Percentiles rank a stretch among this genome's conserved stretches.
phyloP scores from a whole-genome alignment of 2,113 vertebrate species.

The Lasiurus borealis region DNA sequence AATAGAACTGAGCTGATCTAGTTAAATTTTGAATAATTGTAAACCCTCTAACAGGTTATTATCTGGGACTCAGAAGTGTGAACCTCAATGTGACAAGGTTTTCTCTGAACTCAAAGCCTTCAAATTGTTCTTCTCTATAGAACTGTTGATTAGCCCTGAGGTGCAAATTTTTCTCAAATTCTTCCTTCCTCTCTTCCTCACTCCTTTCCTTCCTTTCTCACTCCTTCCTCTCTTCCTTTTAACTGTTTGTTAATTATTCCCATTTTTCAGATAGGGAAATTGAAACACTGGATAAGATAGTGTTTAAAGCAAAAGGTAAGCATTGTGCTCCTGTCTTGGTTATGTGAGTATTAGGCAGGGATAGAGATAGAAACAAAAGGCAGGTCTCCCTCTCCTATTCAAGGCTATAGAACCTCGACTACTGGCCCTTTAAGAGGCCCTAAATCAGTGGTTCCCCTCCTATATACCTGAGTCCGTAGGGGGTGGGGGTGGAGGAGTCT shows the following conservation, averaged over 20 bases:
- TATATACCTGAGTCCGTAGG: background rate
- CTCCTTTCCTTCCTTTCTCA: no score
- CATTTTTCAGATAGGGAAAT: background rate
- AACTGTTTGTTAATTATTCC: background rate
- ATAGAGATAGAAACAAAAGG: background rate
- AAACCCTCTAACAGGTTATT: background rate
- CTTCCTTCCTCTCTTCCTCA: no score
- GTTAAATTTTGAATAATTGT: conserved; percentile 38
- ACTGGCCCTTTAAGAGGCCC: background rate
- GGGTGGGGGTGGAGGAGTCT: background rate
- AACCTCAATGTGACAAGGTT: background rate
- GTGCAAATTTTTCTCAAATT: background rate
- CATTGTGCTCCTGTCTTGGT: background rate
- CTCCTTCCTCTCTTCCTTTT: background rate
- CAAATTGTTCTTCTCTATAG: background rate
- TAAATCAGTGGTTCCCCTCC: background rate
- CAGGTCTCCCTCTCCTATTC: background rate
- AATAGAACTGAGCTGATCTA: conserved; percentile 15
- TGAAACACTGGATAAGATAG: background rate
- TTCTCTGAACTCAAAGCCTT: background rate
- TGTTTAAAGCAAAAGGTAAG: background rate
- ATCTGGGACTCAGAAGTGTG: background rate
- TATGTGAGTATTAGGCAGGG: background rate
- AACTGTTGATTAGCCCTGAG: background rate
- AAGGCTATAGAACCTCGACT: background rate